Base-by-base conservation (phyloP, 2,888 invertebrate genomes). In the Sipunculus nudus region DNA sequence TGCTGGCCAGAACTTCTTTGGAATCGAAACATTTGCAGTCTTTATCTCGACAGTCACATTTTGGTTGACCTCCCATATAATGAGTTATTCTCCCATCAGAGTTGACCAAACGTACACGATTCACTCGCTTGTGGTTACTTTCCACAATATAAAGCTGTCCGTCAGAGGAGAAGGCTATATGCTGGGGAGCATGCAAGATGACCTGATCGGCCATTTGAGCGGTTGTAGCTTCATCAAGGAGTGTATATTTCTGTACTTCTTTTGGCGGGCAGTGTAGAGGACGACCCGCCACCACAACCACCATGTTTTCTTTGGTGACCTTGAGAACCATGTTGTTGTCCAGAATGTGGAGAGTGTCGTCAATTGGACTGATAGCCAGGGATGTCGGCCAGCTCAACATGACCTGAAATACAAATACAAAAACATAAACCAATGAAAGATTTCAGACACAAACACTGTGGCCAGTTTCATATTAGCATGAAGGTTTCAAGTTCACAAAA, bases 381-480 rank as follows among this genome's bases (percentile, higher is more conserved):
- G 95, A 94, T n/a, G 96, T 96, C 1, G 99, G 98, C 98, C 98
- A 99, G 78, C 95, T 94, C 13, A 97, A 86, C 80, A 95, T 94
- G 2, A 96, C 94, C 87, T 90, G 78, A 26, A 74, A 67, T 23
- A 29, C 49, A 31, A 53, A 46, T 29, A 53, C 13, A 26, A 53
- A 19, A 23, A 47, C 16, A 54, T 2, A 48, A 48, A 29, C 8
- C 6, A 13, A 26, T 16, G 8, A 28, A 29, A 26, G 19, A 43
- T n/a, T n/a, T n/a, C n/a, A n/a, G n/a, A n/a, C n/a, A n/a, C n/a
- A n/a, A n/a, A n/a, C n/a, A n/a, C n/a, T n/a, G n/a, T n/a, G n/a
- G n/a, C n/a, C n/a, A n/a, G n/a, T n/a, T n/a, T n/a, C n/a, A n/a
- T n/a, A n/a, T n/a, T n/a, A n/a, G n/a, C n/a, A n/a, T n/a, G 16